Conservation (phyloP, 2,113 vertebrate genomes). For the Anarrhichthys ocellatus region DNA sequence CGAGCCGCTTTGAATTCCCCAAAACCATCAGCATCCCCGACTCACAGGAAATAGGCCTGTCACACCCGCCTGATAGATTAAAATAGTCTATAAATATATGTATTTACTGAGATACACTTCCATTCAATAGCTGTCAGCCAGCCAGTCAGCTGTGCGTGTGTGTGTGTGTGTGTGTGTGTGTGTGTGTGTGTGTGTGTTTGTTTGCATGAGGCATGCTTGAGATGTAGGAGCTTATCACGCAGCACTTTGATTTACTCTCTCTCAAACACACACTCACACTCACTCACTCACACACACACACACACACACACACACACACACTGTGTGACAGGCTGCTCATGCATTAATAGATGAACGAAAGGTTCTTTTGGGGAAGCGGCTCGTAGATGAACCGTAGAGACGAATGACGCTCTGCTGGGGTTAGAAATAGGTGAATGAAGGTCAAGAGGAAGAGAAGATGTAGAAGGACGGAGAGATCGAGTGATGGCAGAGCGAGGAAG, state of each 20-base stretch:
- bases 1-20: conserved; percentile 62
- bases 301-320: conserved; percentile 29
- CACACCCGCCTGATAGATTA: conserved; percentile 68
- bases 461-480: neutral
- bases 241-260: conserved; percentile 44
- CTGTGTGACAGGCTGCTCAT: conserved; percentile 32
- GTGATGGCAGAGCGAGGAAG: neutral
- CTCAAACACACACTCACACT: conserved; percentile 8
- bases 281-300: conserved; percentile 17
- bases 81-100: conserved; percentile 59
- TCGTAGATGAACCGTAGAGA: neutral
- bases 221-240: conserved; percentile 33
- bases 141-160: neutral
- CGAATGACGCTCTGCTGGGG: neutral
- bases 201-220: conserved; percentile 3
- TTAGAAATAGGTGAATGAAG: neutral
- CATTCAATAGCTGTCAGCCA: conserved; percentile 50
- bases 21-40: conserved; percentile 60
- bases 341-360: conserved; percentile 43
- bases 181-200: neutral
- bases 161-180: no score
- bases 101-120: conserved; percentile 56
- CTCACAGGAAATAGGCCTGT: conserved; percentile 71
- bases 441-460: neutral
- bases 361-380: conserved; percentile 6